Evolutionary conservation across 2,113 vertebrate species (phyloP).

Genomic region (Camelus bactrianus): DNA sequence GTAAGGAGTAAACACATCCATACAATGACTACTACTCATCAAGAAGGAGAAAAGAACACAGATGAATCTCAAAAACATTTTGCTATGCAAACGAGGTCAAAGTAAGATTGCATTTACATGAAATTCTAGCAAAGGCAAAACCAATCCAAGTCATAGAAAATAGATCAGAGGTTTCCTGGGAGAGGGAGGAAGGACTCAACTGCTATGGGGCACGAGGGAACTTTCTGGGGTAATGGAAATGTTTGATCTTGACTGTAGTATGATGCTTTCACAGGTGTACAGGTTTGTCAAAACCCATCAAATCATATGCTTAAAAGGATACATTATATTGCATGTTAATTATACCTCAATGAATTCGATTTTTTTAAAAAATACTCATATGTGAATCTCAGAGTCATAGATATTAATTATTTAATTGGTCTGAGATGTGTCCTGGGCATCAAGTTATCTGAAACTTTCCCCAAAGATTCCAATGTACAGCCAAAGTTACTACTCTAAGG

Average conservation of each 20-base stretch:
- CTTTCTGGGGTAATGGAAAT: neutral
- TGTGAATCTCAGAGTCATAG: neutral
- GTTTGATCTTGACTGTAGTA: neutral
- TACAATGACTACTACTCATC: neutral
- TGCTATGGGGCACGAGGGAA: neutral
- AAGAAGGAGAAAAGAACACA: neutral
- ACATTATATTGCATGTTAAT: neutral
- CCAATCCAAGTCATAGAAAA: neutral
- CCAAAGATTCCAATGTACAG: neutral
- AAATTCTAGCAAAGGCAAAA: neutral
- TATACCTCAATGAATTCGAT: neutral
- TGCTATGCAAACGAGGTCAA: neutral
- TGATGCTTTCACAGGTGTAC: neutral
- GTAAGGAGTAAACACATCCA: neutral
- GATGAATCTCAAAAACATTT: neutral
- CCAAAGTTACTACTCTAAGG: neutral
- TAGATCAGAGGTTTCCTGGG: neutral
- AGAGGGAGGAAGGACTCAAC: neutral
- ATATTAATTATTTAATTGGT: neutral
- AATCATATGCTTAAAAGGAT: neutral
- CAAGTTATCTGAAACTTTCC: neutral
- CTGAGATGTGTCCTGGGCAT: neutral
- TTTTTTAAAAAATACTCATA: neutral
- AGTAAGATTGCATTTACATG: neutral
- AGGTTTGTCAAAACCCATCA: neutral